These are phyloP conservation scores for Tetrao urogallus DNA, from an alignment of 2,113 vertebrate genomes.

Conservation along the genomic window DNA sequence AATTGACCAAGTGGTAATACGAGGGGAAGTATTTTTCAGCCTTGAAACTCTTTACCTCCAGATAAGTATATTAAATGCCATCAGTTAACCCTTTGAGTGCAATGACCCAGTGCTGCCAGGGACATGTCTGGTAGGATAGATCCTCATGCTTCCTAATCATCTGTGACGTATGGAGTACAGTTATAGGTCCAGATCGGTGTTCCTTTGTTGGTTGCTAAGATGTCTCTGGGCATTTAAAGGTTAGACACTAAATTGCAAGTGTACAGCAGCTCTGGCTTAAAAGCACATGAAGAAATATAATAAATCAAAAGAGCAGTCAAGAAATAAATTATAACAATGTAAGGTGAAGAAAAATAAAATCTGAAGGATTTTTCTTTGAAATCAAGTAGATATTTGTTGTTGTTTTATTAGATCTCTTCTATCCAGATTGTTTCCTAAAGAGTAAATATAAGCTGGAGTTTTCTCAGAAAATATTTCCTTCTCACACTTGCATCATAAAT, in stretches of 20 bases:
- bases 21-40: constrained; percentile 67
- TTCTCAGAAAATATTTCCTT: not conserved
- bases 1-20: constrained; percentile 67
- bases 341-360: not conserved
- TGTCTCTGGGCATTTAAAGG: not conserved
- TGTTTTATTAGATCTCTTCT: not conserved
- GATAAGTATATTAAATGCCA: constrained; percentile 74
- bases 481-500: not conserved
- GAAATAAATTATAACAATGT: not conserved
- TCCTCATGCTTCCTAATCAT: not conserved
- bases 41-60: constrained; percentile 57
- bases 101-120: constrained; percentile 55
- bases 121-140: not conserved
- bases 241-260: not conserved
- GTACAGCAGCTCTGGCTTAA: not conserved
- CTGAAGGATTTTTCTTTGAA: not conserved
- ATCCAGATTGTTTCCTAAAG: not conserved
- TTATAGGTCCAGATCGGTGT: not conserved
- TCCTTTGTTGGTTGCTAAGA: constrained; percentile 18
- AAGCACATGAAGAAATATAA: not conserved
- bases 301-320: not conserved
- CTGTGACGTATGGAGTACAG: not conserved
- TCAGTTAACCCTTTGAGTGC: constrained; percentile 70
- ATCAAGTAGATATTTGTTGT: not conserved
- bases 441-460: not conserved